Conservation (phyloP, 2,113 vertebrate species). For the Planiliza haematocheilus region DNA sequence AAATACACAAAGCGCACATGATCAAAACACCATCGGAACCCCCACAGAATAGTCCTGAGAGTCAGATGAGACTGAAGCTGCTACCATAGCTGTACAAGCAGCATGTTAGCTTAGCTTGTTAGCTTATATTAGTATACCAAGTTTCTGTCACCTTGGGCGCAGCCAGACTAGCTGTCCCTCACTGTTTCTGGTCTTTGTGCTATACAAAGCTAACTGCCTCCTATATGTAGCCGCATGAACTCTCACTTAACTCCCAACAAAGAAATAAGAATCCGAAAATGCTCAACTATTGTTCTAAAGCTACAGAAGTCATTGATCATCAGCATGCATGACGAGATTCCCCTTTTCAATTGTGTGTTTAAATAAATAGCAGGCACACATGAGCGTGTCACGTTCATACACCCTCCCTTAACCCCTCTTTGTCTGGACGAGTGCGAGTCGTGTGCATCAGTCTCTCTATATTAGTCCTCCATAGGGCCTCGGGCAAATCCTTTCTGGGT, state of each 20-base stretch:
- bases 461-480: constrained; percentile 56
- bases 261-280: not conserved
- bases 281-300: no score
- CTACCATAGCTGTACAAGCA: no score
- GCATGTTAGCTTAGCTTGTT: no score
- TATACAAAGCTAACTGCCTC: not conserved
- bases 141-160: no score
- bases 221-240: no score
- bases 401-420: constrained; percentile 43
- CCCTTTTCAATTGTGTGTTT: not conserved
- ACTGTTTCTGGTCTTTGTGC: not conserved
- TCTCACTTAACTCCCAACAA: no score
- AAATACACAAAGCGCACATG: not conserved
- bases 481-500: constrained; percentile 74
- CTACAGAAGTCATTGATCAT: constrained; percentile 1
- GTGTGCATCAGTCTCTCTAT: constrained; percentile 50
- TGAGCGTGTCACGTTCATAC: constrained; percentile 12
- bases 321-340: not conserved
- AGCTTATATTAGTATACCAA: no score
- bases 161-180: not conserved
- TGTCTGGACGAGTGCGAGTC: constrained; percentile 47
- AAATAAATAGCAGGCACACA: constrained; percentile 14
- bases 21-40: not conserved
- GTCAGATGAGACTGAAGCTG: no score
- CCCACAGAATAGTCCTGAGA: not conserved